Evolutionary conservation across 2,113 vertebrate genomes (phyloP).

Genomic region (Alces alces): DNA sequence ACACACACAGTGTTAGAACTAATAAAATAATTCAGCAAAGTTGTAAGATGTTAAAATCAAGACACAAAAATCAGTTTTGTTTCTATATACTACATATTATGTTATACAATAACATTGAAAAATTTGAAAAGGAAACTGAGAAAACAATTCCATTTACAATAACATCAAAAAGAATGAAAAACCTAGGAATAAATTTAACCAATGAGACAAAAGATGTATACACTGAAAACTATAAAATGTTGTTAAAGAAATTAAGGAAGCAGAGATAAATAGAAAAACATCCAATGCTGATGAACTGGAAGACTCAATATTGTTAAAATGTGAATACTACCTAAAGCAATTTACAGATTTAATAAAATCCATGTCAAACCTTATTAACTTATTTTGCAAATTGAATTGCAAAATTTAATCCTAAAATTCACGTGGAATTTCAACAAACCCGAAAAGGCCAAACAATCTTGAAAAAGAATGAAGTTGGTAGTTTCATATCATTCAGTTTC

Average conservation of each 20-base stretch:
- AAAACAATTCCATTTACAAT: neutral
- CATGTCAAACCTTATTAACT: neutral
- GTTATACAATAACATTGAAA: neutral
- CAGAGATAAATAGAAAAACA: neutral
- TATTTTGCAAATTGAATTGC: neutral
- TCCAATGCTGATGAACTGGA: neutral
- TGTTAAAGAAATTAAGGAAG: neutral
- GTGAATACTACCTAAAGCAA: neutral
- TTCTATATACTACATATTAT: neutral
- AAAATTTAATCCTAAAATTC: neutral
- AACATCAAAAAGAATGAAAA: neutral
- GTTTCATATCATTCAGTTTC: neutral
- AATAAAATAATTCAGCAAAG: neutral
- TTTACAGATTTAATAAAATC: neutral
- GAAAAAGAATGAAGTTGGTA: neutral
- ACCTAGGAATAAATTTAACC: neutral
- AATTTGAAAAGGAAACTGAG: neutral
- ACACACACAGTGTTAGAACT: neutral
- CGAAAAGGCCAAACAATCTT: neutral
- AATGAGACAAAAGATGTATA: neutral
- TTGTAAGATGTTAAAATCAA: neutral
- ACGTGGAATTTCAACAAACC: neutral
- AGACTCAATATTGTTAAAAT: neutral
- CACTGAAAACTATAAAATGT: neutral
- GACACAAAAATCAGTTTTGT: neutral